These are phyloP conservation scores for Chlorops oryzae DNA, from an alignment of 1,140 invertebrate species.

Conservation along the genomic window DNA sequence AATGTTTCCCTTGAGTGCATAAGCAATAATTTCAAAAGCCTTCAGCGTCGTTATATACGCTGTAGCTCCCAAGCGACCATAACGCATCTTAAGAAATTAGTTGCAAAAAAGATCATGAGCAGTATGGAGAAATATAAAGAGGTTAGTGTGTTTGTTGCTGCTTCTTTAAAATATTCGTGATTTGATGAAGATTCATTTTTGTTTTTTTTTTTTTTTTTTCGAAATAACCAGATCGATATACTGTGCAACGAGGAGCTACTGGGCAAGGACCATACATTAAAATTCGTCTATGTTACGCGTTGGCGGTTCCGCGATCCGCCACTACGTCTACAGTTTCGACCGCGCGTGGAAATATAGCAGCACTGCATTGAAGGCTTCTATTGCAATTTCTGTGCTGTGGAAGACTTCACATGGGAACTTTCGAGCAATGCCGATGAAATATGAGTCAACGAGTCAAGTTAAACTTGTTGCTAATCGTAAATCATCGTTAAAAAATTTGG, in stretches of 20 bases:
- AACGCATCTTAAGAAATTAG: conserved; percentile 94
- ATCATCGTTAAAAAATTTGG: too few species aligned
- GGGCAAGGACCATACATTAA: conserved; percentile 97
- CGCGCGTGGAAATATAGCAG: conserved; percentile 54
- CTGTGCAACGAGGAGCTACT: conserved; percentile 96
- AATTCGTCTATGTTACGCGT: conserved; percentile 96
- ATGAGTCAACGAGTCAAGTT: too few species aligned
- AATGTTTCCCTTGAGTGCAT: conserved; percentile 86
- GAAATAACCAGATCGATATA: conserved; percentile 97
- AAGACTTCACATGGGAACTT: too few species aligned
- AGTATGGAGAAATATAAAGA: conserved; percentile 91
- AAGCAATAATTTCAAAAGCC: conserved; percentile 72
- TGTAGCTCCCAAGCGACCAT: conserved; percentile 95
- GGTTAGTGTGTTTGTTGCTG: too few species aligned
- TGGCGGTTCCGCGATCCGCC: conserved; percentile 94
- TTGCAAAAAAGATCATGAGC: conserved; percentile 91
- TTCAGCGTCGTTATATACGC: conserved; percentile 84
- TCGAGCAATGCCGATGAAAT: too few species aligned
- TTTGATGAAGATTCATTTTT: too few species aligned
- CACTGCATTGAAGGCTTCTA: too few species aligned
- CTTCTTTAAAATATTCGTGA: conserved; percentile 10
- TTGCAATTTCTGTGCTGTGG: too few species aligned
- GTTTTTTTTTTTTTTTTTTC: too few species aligned
- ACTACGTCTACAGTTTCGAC: conserved; percentile 74
- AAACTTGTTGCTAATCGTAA: too few species aligned